These are phyloP conservation scores for Nycteola revayana DNA, from an alignment of 2,888 invertebrate genomes.

Conservation along the genomic window DNA sequence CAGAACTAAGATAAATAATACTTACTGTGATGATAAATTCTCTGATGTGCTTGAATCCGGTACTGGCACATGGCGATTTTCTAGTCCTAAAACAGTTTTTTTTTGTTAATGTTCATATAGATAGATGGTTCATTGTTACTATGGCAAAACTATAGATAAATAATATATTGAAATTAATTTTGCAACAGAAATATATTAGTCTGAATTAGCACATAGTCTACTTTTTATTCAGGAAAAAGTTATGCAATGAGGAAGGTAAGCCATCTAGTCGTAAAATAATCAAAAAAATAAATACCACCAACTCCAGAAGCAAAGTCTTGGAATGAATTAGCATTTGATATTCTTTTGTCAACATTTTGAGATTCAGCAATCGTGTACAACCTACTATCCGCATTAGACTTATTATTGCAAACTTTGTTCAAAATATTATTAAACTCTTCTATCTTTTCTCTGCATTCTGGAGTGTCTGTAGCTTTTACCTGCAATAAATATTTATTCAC, in stretches of 20 bases:
- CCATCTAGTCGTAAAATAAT: too few species aligned
- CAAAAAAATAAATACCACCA: constrained; percentile 37
- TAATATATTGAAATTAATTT: too few species aligned
- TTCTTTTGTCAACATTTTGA: constrained; percentile 28
- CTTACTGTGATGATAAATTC: constrained; percentile 50
- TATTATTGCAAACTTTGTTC: constrained; percentile 44
- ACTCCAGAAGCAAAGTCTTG: constrained; percentile 58
- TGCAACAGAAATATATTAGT: too few species aligned
- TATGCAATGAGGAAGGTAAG: too few species aligned
- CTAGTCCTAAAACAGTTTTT: constrained; percentile 43
- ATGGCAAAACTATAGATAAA: too few species aligned
- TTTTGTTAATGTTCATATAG: too few species aligned
- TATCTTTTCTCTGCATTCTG: constrained; percentile 46
- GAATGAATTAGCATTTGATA: constrained; percentile 46
- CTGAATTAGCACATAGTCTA: too few species aligned
- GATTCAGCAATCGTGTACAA: constrained; percentile 13
- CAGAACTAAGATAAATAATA: constrained; percentile 7
- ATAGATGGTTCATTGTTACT: too few species aligned
- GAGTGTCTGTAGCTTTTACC: constrained; percentile 33
- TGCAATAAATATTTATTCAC: constrained; percentile 14
- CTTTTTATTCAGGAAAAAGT: too few species aligned
- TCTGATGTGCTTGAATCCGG: constrained; percentile 66
- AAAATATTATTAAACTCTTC: constrained; percentile 53
- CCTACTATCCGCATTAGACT: constrained; percentile 21
- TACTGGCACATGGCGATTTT: constrained; percentile 40